Conservation (phyloP, 1,140 invertebrate species). For the Lycorma delicatula region DNA sequence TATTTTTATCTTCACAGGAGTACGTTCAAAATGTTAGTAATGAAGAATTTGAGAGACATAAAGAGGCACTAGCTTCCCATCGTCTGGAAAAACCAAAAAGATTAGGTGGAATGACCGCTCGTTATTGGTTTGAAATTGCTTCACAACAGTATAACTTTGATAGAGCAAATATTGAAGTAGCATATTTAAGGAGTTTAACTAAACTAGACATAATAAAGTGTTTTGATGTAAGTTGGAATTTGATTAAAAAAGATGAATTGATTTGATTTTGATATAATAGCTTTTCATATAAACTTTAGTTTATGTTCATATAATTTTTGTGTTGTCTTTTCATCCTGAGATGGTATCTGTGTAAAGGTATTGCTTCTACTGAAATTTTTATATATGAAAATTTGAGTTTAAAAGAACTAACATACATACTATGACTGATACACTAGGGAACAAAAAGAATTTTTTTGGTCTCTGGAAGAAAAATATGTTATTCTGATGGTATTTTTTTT, state of each 20-base stretch:
- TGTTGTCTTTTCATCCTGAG: too few relatives aligned
- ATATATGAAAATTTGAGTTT: not conserved
- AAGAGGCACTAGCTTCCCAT: constrained; percentile 66
- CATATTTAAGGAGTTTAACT: constrained; percentile 64
- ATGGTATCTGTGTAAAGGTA: not conserved
- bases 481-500: too few relatives aligned
- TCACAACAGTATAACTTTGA: constrained; percentile 89
- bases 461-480: too few relatives aligned
- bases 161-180: constrained; percentile 74
- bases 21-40: constrained; percentile 62
- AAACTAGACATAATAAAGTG: constrained; percentile 76
- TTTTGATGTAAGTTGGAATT: constrained; percentile 56
- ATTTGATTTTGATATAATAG: too few relatives aligned
- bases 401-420: too few relatives aligned
- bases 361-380: not conserved
- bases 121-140: constrained; percentile 80
- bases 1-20: constrained; percentile 53
- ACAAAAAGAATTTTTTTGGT: too few relatives aligned
- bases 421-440: too few relatives aligned
- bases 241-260: too few relatives aligned
- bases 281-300: too few relatives aligned
- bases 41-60: constrained; percentile 77
- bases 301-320: too few relatives aligned
- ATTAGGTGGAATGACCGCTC: constrained; percentile 53
- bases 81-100: constrained; percentile 87